phyloP scores from a whole-genome alignment of 2,888 invertebrate species.

The Caenorhabditis virilis region DNA sequence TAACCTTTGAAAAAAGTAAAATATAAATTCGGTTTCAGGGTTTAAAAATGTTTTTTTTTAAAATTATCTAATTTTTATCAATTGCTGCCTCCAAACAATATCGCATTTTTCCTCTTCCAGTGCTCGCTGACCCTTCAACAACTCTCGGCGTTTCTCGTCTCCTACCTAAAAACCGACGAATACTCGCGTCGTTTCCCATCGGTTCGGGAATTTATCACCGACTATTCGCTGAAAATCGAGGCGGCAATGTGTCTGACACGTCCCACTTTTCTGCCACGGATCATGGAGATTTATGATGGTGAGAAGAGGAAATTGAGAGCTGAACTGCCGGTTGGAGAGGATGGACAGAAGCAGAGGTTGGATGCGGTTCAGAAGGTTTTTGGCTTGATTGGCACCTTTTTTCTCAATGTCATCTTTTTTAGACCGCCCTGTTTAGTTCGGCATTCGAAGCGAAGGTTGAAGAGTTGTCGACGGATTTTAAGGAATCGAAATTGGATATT shows the following conservation, averaged over 20 bases:
- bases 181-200: constrained; percentile 73
- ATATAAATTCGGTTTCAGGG: too few species aligned
- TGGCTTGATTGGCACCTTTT: too few species aligned
- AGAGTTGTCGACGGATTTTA: constrained; percentile 73
- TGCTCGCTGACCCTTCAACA: constrained; percentile 98
- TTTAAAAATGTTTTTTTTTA: too few species aligned
- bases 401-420: too few species aligned
- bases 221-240: constrained; percentile 91
- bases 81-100: not conserved
- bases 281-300: constrained; percentile 34
- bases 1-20: too few species aligned
- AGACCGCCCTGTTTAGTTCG: constrained; percentile 37
- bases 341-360: constrained; percentile 25
- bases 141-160: constrained; percentile 92
- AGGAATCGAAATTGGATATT: constrained; percentile 74
- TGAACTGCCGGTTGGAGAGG: constrained; percentile 8
- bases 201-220: constrained; percentile 71
- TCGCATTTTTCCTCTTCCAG: constrained; percentile 71
- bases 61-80: too few species aligned
- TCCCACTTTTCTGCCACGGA: constrained; percentile 30
- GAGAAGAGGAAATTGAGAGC: constrained; percentile 45
- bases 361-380: constrained; percentile 33
- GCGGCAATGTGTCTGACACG: constrained; percentile 96
- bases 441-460: constrained; percentile 47
- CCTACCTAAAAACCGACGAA: constrained; percentile 90